Evolutionary conservation across 2,797 vertebrate species (phyloP), one percentile per base, ranked within the genome.

Genomic region (Muscicapa striata): DNA sequence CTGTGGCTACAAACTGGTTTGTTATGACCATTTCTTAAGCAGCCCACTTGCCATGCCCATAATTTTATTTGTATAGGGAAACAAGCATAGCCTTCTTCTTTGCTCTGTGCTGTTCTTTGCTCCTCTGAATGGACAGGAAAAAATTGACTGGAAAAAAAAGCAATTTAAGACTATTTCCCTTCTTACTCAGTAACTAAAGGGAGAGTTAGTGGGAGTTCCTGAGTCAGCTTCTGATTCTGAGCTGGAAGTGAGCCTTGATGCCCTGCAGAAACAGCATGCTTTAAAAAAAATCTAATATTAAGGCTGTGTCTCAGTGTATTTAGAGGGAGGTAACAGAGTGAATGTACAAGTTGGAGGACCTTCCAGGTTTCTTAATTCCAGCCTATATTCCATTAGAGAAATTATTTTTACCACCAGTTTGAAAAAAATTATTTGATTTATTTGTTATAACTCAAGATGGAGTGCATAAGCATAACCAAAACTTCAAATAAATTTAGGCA

Each of bases 331-430:
- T 34, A 46, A 36, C 6, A 17, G 20, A 10, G 30, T 40, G 26
- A 23, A 26, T 4, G 3, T 32, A 5, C 7, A 61, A 54, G 11
- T 1, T 49, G 46, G 16, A 51, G 45, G 12, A 36, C 11, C 20
- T 34, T 41, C 3, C 3, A 21, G 57, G 2, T 49, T 67, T 15
- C 12, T 63, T 73, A 62, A 45, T 9, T 76, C 36, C 68, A 67
- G 46, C 3, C 41, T 48, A 0, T n/a, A 4, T 43, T 87, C 11
- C 3, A 8, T 27, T 32, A 34, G 13, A 15, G 18, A 36, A 68
- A 7, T 67, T 46, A 11, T 32, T 72, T 92, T 70, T 3, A 24
- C 10, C 17, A 32, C 5, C 6, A 34, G 11, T 32, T 14, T 77
- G 52, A 10, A 38, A 36, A 8, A 67, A 66, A 15, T 51, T 93